phyloP scores from a whole-genome alignment of 2,113 vertebrate genomes.

The Clarias magur region DNA sequence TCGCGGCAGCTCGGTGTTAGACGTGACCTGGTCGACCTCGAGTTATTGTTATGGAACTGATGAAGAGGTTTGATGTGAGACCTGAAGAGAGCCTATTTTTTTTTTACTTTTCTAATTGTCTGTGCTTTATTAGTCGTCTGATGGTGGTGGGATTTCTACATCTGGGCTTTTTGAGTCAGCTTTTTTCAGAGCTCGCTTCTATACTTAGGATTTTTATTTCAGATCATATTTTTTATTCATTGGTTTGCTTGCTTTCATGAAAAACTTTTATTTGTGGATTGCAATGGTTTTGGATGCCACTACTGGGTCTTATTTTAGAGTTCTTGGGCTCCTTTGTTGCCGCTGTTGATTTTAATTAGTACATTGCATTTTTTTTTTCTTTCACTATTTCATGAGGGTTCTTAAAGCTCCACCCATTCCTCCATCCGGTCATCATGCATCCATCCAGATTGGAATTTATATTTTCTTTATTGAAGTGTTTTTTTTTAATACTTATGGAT shows the following conservation, averaged over 20 bases:
- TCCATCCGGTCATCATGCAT: neutral
- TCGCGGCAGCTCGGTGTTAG: neutral
- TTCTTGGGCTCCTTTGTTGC: neutral
- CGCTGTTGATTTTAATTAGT: neutral
- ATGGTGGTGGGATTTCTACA: neutral
- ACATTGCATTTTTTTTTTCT: neutral
- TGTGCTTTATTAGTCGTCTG: neutral
- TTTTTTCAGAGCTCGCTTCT: neutral
- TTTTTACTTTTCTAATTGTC: neutral
- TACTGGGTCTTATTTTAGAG: neutral
- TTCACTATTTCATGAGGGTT: neutral
- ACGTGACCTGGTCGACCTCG: slow-evolving; percentile 13
- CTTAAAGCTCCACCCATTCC: neutral
- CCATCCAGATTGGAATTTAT: neutral
- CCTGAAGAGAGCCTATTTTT: neutral
- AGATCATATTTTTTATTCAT: neutral
- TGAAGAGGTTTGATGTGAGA: neutral
- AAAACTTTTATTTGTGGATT: neutral
- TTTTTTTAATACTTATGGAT: neutral
- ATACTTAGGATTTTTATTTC: neutral
- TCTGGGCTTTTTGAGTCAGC: neutral
- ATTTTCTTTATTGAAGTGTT: neutral
- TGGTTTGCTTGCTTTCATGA: neutral
- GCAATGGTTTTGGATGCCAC: neutral
- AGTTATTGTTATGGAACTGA: slow-evolving; percentile 5